Evolutionary conservation across 2,113 vertebrate species (phyloP).

Genomic region (Pseudorasbora parva): DNA sequence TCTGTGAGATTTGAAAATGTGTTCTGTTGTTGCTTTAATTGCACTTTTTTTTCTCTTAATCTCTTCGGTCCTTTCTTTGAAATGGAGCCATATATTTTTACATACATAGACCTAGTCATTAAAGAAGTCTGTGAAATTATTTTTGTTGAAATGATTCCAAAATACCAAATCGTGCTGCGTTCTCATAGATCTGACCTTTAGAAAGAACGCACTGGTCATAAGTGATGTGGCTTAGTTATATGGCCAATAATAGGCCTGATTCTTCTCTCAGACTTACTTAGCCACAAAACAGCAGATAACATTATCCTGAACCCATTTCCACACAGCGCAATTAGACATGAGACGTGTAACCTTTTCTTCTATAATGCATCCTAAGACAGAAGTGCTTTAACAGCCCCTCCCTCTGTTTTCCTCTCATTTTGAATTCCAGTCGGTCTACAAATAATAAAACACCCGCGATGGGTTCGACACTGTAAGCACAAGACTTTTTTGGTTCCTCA

Average conservation of each 20-base stretch:
- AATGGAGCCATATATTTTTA: neutral
- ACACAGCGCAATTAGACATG: constrained; percentile 26
- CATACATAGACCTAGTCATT: constrained; percentile 28
- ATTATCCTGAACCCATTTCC: constrained; percentile 39
- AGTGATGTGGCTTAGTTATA: constrained; percentile 28
- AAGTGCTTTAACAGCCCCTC: neutral
- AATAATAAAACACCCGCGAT: neutral
- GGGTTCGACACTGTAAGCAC: neutral
- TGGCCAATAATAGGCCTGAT: neutral
- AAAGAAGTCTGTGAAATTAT: neutral
- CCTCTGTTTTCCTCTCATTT: neutral
- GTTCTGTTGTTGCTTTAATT: neutral
- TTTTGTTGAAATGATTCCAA: constrained; percentile 16
- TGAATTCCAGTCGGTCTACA: neutral
- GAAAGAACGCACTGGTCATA: constrained; percentile 38
- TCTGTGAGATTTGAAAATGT: neutral
- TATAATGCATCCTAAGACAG: neutral
- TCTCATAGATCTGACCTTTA: constrained; percentile 47
- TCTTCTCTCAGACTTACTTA: constrained; percentile 14
- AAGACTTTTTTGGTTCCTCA: neutral
- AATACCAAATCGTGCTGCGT: constrained; percentile 12
- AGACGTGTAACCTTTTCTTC: constrained; percentile 39
- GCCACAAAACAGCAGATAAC: constrained; percentile 18
- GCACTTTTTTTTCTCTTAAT: neutral
- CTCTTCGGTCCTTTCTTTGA: too few relatives aligned